phyloP scores from a whole-genome alignment of 2,797 vertebrate genomes.

The Clarias laeviceps region DNA sequence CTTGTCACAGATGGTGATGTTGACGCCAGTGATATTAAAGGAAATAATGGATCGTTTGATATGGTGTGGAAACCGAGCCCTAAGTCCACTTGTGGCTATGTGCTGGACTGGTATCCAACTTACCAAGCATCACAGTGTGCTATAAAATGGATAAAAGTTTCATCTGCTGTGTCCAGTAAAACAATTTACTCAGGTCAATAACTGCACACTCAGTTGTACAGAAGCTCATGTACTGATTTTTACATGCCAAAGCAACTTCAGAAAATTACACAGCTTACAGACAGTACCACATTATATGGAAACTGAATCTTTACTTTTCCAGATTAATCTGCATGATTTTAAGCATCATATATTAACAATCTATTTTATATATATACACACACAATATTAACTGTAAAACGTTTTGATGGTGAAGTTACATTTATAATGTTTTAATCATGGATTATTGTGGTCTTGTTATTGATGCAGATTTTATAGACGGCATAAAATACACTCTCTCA shows the following conservation, averaged over 20 bases:
- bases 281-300: not conserved
- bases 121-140: accelerated
- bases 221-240: not conserved
- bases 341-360: not conserved
- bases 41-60: conserved; percentile 36
- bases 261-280: not conserved
- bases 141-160: conserved; percentile 68
- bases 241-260: not conserved
- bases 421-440: not conserved
- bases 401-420: not conserved
- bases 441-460: too few relatives aligned
- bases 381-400: not conserved
- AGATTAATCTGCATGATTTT: not conserved
- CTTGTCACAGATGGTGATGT: conserved; percentile 50
- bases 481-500: conserved; percentile 67
- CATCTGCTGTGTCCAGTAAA: conserved; percentile 45
- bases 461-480: conserved; percentile 58
- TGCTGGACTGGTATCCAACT: conserved; percentile 71
- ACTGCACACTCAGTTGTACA: not conserved
- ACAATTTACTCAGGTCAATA: conserved; percentile 62
- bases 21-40: conserved; percentile 21
- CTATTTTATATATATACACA: too few relatives aligned
- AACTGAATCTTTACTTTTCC: not conserved
- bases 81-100: conserved; percentile 69
- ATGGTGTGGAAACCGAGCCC: conserved; percentile 64